Evolutionary conservation across 2,113 vertebrate species (phyloP), one percentile per base, ranked within the genome.

Genomic region (Larimichthys crocea): DNA sequence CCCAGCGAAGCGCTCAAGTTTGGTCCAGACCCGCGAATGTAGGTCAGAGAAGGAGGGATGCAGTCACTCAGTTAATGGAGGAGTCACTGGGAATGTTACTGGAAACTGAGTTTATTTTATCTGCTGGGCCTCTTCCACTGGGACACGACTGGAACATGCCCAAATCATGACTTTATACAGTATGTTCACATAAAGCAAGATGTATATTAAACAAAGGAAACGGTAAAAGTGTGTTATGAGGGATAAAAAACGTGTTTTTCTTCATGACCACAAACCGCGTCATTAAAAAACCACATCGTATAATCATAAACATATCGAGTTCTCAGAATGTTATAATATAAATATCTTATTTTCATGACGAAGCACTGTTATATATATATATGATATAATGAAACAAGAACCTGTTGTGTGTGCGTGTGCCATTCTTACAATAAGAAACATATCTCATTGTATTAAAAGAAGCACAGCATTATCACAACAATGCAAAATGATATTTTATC

Each of bases 41-140:
- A 91, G 92, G 92, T 92, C 90, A 91, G 71, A 66, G 62, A 75
- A 49, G 60, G 74, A 65, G 35, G 57, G 46, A 63, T 49, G 57
- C 44, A 29, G 56, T 70, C 2, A 2, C 19, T 69, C 56, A 19
- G 50, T 1, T 24, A 76, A 50, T 29, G 74, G 73, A 52, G 68
- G 65, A 29, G 31, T 79, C 55, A 83, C 67, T 87, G 82, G 80
- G 67, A 88, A 80, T 26, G 24, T 83, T 60, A 57, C 79, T 85
- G 85, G 85, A 62, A 83, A 50, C 29, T 1, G 22, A 50, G 46
- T 83, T 74, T 75, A 69, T 83, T 85, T 80, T 68, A 56, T 79
- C n/a, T 62, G 3, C 56, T 16, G 75, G 74, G 53, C 52, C 76
- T 81, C 70, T 11, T 74, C 82, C 82, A 77, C 82, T 78, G 76